Evolutionary conservation across 2,888 invertebrate genomes (phyloP).

Genomic region (Stenodema calcarata): DNA sequence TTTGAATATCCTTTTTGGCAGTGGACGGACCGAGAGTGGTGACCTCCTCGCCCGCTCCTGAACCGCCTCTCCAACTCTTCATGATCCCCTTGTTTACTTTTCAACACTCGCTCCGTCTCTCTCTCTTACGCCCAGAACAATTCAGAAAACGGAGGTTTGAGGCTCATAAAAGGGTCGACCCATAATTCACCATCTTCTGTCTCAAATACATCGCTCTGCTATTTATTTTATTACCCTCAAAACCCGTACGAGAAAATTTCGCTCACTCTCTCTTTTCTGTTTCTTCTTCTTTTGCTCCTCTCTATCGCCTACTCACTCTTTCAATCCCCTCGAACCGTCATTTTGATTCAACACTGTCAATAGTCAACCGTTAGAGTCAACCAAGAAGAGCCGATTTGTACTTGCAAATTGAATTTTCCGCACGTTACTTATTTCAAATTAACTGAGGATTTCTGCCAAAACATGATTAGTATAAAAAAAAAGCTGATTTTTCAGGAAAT

Average conservation of each 20-base stretch:
- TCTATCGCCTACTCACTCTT: too few species aligned
- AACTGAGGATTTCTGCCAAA: too few species aligned
- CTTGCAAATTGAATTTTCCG: too few species aligned
- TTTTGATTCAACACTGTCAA: too few species aligned
- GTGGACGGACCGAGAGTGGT: background rate
- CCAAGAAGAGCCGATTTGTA: too few species aligned
- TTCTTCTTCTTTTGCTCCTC: background rate
- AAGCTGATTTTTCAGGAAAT: too few species aligned
- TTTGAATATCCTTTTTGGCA: constrained; percentile 2
- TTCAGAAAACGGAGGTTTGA: background rate
- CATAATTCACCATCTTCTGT: constrained; percentile 16
- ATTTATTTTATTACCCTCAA: constrained; percentile 27
- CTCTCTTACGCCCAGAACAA: background rate
- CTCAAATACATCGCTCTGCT: constrained; percentile 30
- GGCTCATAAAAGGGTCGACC: background rate
- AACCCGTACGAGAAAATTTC: background rate
- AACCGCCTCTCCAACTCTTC: background rate
- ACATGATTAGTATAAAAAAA: too few species aligned
- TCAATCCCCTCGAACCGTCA: too few species aligned
- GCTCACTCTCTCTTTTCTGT: background rate
- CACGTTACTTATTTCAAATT: too few species aligned
- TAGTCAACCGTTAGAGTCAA: too few species aligned
- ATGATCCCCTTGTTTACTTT: constrained; percentile 13
- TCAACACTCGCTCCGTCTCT: background rate
- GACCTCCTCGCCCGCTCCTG: background rate